Base-by-base conservation (phyloP, 2,888 invertebrate genomes). In the Trachelus stipa region DNA sequence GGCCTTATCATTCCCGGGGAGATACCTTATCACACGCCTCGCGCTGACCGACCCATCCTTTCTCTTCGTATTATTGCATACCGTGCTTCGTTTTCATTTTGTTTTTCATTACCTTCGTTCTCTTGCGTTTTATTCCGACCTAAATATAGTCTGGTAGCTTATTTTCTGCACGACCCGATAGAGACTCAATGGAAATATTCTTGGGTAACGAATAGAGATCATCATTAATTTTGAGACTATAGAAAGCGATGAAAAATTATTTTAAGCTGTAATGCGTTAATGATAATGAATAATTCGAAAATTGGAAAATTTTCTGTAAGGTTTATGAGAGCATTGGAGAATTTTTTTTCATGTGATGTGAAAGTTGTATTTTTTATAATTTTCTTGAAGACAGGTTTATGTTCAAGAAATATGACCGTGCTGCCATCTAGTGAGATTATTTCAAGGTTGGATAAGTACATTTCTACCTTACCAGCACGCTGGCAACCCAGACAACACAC, bases 1-100 rank as follows among this genome's bases (percentile, higher is more conserved):
- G 71, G 12, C 71, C 33, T 71, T 71, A 71, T 71, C 71, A 33
- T 33, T 71, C 71, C 31, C 71, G 71, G 9, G 31, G 12, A 71
- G 71, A 71, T 71, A 71, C 71, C 71, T 71, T 71, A 71, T 71
- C 71, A 71, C 71, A 71, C 30, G 71, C 71, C 71, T 71, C 71
- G 31, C 34, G 71, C 71, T 71, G 71, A 71, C 71, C 11, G 71
- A 11, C 71, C 33, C 71, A 33, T 71, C 71, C 71, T 71, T 34
- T 23, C 56, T 56, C 56, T 56, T 56, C 23, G 56, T 56, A 56
- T 56, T 56, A 71, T 31, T 33, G 71, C 71, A 71, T 31, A 34
- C 71, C 30, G 12, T 56, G 56, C 56, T 9, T 56, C 23, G 56
- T 56, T 56, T 56, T 56, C 23, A 23, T 56, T 56, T 56, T 56